A percentile compares a stretch with the other conserved stretches of the same genome.
phyloP scores from a whole-genome alignment of 2,113 vertebrate genomes.

The Alexandromys fortis region DNA sequence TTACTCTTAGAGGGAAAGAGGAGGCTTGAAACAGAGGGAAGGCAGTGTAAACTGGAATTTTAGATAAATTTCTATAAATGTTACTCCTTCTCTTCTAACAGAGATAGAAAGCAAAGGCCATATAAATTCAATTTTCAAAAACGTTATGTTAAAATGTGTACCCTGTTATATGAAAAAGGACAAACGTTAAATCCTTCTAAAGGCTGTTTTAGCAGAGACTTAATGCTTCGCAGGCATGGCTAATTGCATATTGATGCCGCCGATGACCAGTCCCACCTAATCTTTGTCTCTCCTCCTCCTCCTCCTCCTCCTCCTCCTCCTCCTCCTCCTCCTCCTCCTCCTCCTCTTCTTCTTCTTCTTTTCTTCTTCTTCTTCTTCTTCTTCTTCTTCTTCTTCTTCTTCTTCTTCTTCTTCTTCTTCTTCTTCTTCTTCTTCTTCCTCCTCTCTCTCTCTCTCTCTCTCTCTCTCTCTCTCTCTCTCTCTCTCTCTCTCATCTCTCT shows the following conservation, averaged over 20 bases:
- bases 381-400: too few relatives aligned
- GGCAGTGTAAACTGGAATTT: neutral
- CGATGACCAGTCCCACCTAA: neutral
- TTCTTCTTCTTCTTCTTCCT: too few relatives aligned
- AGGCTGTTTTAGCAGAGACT: neutral
- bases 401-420: too few relatives aligned
- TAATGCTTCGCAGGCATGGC: constrained; percentile 19
- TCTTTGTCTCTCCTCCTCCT: too few relatives aligned
- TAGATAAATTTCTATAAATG: neutral
- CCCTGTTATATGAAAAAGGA: neutral
- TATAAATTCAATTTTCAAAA: neutral
- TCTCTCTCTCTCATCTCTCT: too few relatives aligned
- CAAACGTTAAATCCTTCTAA: neutral
- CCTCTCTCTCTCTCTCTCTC: too few relatives aligned
- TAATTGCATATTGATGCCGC: neutral
- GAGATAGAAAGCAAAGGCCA: neutral
- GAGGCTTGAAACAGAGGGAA: neutral
- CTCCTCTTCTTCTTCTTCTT: too few relatives aligned
- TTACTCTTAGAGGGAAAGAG: neutral
- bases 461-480: too few relatives aligned
- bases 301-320: too few relatives aligned
- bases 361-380: too few relatives aligned
- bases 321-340: too few relatives aligned
- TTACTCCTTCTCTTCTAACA: neutral
- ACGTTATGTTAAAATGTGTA: neutral